These are phyloP conservation scores for Coluber constrictor DNA, from an alignment of 2,797 vertebrate genomes.

Conservation along the genomic window DNA sequence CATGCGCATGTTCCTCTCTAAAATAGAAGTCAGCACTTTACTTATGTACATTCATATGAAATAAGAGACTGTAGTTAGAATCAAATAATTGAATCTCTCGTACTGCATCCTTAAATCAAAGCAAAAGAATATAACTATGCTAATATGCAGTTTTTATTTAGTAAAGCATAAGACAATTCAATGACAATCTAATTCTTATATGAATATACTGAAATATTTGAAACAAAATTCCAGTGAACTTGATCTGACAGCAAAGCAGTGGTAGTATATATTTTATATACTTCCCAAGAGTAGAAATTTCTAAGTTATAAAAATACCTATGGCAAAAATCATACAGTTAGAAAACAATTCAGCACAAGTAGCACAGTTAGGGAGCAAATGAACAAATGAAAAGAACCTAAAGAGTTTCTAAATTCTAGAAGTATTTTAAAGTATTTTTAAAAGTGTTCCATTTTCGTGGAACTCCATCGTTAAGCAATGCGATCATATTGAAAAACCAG, in stretches of 20 bases:
- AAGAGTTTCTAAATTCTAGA: background rate
- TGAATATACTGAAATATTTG: background rate
- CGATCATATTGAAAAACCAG: background rate
- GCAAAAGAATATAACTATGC: background rate
- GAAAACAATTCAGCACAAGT: background rate
- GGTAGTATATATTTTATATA: background rate
- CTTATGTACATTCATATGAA: background rate
- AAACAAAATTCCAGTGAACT: background rate
- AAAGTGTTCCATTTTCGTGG: background rate
- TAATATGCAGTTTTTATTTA: background rate
- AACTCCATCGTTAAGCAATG: background rate
- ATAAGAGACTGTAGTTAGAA: background rate
- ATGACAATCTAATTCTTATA: background rate
- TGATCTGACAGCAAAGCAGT: background rate
- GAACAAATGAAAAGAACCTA: background rate
- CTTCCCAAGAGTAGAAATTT: background rate
- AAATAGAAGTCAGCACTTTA: constrained; percentile 58
- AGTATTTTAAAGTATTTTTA: background rate
- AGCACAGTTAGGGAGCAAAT: background rate
- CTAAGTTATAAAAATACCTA: background rate
- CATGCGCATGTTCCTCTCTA: constrained; percentile 99
- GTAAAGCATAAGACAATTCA: background rate
- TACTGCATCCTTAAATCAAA: background rate
- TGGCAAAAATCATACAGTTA: background rate
- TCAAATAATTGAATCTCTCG: background rate